A percentile compares a stretch with the other conserved stretches of the same genome.
These are phyloP conservation scores for Apteryx mantelli DNA, from an alignment of 2,113 vertebrate genomes.

Conservation along the genomic window DNA sequence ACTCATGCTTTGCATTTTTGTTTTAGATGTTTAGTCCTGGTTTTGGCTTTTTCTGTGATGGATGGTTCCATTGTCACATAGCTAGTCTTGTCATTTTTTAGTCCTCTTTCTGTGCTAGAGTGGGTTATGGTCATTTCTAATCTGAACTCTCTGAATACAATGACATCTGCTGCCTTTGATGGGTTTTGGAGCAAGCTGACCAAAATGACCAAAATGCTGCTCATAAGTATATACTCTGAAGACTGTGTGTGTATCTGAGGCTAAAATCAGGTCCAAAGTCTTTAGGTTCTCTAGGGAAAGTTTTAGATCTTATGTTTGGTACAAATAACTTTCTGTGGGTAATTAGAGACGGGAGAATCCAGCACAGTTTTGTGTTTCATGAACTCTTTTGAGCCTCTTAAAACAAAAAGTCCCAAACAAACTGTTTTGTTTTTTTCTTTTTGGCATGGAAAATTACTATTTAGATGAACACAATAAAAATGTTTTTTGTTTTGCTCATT, in stretches of 20 bases:
- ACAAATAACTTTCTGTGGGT: conserved; percentile 51
- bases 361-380: conserved; percentile 54
- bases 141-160: not conserved
- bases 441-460: conserved; percentile 40
- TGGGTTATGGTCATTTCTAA: not conserved
- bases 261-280: conserved; percentile 12
- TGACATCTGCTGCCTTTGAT: conserved; percentile 13
- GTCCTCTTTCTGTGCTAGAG: not conserved
- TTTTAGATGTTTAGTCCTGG: conserved; percentile 2
- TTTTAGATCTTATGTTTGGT: conserved; percentile 58
- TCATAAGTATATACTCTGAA: conserved; percentile 12
- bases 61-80: not conserved
- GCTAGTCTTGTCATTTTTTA: not conserved
- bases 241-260: not conserved
- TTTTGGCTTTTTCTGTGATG: conserved; percentile 10
- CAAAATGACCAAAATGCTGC: conserved; percentile 24
- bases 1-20: not conserved
- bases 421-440: conserved; percentile 5
- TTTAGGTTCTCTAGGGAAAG: conserved; percentile 43
- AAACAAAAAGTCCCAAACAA: conserved; percentile 48
- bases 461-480: conserved; percentile 49
- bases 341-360: conserved; percentile 68
- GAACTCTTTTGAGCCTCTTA: conserved; percentile 64
- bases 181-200: conserved; percentile 11
- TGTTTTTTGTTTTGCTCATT: not conserved